These are phyloP conservation scores for Girardinichthys multiradiatus DNA, from an alignment of 2,113 vertebrate genomes.

Conservation along the genomic window DNA sequence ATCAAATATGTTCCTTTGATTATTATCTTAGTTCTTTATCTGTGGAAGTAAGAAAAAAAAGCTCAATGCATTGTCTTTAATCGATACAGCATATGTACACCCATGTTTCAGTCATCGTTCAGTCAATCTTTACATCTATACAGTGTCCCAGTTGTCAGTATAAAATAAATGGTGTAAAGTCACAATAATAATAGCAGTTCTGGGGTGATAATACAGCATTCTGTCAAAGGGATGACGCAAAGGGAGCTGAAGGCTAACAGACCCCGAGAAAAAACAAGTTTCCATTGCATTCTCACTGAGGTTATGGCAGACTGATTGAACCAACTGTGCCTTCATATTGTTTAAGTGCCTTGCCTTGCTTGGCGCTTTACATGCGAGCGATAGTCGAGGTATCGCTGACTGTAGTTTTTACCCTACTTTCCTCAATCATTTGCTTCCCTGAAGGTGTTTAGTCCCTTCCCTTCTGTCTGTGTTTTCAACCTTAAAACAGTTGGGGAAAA, in stretches of 20 bases:
- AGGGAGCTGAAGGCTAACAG: constrained; percentile 56
- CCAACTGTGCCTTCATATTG: constrained; percentile 6
- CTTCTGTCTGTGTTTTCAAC: constrained; percentile 6
- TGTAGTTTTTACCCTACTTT: constrained; percentile 3
- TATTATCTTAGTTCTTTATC: neutral
- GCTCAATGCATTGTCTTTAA: constrained; percentile 84
- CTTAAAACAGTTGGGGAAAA: constrained; percentile 4
- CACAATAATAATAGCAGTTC: constrained; percentile 71
- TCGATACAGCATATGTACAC: constrained; percentile 91
- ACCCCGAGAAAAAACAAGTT: constrained; percentile 54
- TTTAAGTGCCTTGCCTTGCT: neutral
- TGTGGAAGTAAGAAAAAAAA: constrained; percentile 34
- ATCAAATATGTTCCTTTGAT: neutral
- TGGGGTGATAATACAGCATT: constrained; percentile 69
- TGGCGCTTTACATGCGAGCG: neutral
- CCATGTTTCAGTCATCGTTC: constrained; percentile 85
- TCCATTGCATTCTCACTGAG: constrained; percentile 74
- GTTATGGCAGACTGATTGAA: constrained; percentile 34
- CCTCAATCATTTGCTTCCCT: neutral
- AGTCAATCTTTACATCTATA: constrained; percentile 90
- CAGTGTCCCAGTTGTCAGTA: constrained; percentile 84
- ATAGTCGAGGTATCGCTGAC: neutral
- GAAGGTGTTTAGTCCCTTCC: constrained; percentile 21
- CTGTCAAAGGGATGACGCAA: constrained; percentile 63
- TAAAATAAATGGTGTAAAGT: constrained; percentile 81